Conservation (phyloP, 1,140 invertebrate species). For the Onthophagus taurus region DNA sequence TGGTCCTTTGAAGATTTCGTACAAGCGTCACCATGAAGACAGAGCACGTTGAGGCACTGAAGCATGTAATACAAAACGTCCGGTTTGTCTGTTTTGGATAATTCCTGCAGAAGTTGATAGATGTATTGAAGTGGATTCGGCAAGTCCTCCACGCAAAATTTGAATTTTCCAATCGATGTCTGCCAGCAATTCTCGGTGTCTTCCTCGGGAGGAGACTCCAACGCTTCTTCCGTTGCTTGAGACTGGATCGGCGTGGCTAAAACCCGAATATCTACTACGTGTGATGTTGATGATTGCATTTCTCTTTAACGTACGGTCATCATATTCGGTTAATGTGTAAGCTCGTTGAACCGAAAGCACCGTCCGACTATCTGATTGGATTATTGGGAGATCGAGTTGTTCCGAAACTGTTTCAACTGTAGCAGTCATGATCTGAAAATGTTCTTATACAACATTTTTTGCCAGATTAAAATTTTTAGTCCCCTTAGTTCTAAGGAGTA, state of each 20-base stretch:
- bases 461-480: slow-evolving; percentile 1
- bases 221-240: neutral
- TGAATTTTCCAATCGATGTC: slow-evolving; percentile 85
- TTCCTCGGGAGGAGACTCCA: slow-evolving; percentile 42
- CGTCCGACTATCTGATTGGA: slow-evolving; percentile 72
- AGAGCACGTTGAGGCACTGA: slow-evolving; percentile 83
- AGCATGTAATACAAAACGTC: slow-evolving; percentile 92
- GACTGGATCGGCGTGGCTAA: neutral
- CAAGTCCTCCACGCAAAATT: slow-evolving; percentile 82
- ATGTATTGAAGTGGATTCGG: slow-evolving; percentile 89
- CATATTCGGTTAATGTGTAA: slow-evolving; percentile 79
- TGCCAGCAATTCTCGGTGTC: slow-evolving; percentile 72
- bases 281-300: neutral
- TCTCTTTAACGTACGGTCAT: slow-evolving; percentile 55
- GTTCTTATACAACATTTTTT: slow-evolving; percentile 2
- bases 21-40: slow-evolving; percentile 88
- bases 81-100: slow-evolving; percentile 74
- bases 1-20: slow-evolving; percentile 81
- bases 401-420: slow-evolving; percentile 88
- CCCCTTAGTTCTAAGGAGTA: slow-evolving; percentile 8
- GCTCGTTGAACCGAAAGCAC: slow-evolving; percentile 73
- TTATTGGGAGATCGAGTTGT: slow-evolving; percentile 71
- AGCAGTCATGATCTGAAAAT: slow-evolving; percentile 77
- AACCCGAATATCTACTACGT: neutral
- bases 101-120: slow-evolving; percentile 79